These are phyloP conservation scores for Sylvietta virens DNA, from an alignment of 2,113 vertebrate genomes.

Conservation along the genomic window DNA sequence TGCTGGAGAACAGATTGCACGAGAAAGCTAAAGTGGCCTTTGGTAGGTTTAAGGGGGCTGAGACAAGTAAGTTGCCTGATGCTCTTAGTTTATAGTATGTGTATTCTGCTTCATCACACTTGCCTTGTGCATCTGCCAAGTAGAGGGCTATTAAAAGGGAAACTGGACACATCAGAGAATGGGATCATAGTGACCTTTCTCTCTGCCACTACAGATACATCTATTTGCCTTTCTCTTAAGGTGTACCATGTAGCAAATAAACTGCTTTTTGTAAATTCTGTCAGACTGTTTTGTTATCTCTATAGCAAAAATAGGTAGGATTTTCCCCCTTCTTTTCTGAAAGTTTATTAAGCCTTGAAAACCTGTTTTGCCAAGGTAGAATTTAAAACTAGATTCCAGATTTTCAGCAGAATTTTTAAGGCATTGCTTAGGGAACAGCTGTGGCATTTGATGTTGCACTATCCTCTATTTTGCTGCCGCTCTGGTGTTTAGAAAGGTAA, in stretches of 20 bases:
- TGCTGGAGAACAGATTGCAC: background rate
- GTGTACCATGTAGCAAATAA: background rate
- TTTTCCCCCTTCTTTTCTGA: background rate
- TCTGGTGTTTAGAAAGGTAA: conserved; percentile 9
- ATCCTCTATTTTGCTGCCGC: background rate
- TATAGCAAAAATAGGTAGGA: background rate
- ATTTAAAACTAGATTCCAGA: background rate
- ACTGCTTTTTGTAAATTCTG: background rate
- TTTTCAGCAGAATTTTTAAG: background rate
- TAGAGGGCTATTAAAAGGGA: background rate
- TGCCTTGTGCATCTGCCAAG: background rate
- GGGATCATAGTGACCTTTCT: background rate
- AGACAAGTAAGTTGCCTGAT: background rate
- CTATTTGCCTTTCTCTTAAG: background rate
- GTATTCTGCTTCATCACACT: conserved; percentile 1
- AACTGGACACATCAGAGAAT: background rate
- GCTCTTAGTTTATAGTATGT: background rate
- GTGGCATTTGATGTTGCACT: background rate
- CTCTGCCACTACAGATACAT: background rate
- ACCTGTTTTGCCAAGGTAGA: background rate
- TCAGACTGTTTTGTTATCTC: background rate
- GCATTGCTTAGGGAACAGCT: background rate
- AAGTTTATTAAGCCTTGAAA: background rate
- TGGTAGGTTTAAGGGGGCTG: background rate
- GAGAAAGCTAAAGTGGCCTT: background rate